phyloP scores from a whole-genome alignment of 2,888 invertebrate species.

The Lamellibrachia columna region DNA sequence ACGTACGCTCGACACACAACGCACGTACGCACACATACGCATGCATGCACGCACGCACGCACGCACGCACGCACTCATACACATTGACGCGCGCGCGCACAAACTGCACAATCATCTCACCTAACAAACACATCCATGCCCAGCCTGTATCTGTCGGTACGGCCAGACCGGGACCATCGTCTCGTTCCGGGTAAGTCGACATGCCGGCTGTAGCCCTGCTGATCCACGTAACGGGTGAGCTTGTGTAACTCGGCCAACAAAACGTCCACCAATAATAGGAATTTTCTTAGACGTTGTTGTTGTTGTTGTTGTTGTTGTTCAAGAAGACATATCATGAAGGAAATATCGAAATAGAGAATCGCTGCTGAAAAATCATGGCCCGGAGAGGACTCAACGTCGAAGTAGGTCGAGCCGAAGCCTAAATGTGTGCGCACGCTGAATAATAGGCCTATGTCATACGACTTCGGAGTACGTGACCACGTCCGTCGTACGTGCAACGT shows the following conservation, averaged over 20 bases:
- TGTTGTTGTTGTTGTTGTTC: too few relatives aligned
- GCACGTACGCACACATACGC: neutral
- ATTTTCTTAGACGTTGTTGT: too few relatives aligned
- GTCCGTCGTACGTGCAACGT: neutral
- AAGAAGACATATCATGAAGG: too few relatives aligned
- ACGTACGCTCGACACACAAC: too few relatives aligned
- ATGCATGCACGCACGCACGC: conserved; percentile 17
- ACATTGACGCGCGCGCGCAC: conserved; percentile 5
- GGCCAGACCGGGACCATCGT: neutral
- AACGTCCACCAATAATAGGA: neutral
- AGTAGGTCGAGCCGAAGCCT: neutral
- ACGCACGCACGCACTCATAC: conserved; percentile 20
- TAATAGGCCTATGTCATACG: neutral
- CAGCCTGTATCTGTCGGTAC: conserved; percentile 29
- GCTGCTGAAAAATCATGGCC: too few relatives aligned
- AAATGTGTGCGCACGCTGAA: neutral
- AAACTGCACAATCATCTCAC: conserved; percentile 23
- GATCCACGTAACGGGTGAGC: neutral
- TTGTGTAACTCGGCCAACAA: neutral
- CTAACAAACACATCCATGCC: conserved; percentile 35
- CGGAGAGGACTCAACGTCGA: too few relatives aligned
- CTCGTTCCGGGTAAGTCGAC: neutral
- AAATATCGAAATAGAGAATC: too few relatives aligned
- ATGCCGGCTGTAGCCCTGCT: neutral
- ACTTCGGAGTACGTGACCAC: neutral